phyloP scores from a whole-genome alignment of 2,113 vertebrate species.

The Hemiprocne comata region DNA sequence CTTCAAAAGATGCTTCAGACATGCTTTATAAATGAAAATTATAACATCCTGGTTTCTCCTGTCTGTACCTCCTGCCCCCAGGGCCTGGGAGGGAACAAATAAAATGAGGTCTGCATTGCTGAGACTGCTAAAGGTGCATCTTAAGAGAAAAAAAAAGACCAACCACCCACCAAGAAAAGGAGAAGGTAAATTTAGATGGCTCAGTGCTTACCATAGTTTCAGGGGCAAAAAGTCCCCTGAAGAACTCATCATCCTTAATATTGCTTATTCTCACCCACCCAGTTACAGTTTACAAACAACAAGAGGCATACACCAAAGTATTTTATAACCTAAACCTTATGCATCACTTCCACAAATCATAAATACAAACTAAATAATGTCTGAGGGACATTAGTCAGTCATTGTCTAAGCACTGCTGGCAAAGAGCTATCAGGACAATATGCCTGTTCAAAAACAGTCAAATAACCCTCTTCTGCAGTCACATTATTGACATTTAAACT shows the following conservation, averaged over 20 bases:
- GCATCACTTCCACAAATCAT: neutral
- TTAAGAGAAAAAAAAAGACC: neutral
- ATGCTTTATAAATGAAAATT: neutral
- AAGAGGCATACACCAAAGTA: neutral
- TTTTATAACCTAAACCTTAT: neutral
- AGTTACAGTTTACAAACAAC: neutral
- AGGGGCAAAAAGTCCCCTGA: neutral
- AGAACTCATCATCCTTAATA: neutral
- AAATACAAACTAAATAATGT: neutral
- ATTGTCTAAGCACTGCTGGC: neutral
- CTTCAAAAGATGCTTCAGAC: neutral
- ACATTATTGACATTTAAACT: neutral
- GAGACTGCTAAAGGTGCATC: neutral
- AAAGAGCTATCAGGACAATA: neutral
- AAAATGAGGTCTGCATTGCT: neutral
- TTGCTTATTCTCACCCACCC: neutral
- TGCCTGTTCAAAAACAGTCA: neutral
- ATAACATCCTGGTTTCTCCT: neutral
- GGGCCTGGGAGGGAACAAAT: neutral
- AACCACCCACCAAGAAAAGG: neutral
- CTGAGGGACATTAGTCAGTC: neutral
- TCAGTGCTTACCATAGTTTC: neutral
- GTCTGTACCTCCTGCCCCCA: neutral
- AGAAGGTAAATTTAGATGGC: neutral
- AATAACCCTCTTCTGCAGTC: neutral